Conservation (phyloP, 2,797 vertebrate species). For the Tenualosa thibaudeaui region DNA sequence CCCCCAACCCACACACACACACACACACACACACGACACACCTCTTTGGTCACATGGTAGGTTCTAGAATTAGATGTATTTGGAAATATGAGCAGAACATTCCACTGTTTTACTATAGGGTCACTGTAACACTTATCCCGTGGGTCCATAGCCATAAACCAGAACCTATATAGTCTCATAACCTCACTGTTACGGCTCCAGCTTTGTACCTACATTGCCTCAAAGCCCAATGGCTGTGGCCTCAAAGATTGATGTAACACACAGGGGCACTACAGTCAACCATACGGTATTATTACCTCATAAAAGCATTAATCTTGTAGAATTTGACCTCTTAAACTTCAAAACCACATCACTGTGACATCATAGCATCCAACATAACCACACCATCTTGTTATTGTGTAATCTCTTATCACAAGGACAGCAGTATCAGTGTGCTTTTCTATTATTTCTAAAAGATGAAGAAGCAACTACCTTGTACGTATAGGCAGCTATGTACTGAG, state of each 20-base stretch:
- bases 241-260: background rate
- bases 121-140: background rate
- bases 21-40: slow-evolving; percentile 26
- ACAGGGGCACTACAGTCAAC: background rate
- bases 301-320: background rate
- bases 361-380: background rate
- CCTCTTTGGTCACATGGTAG: slow-evolving; percentile 28
- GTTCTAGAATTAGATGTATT: slow-evolving; percentile 1
- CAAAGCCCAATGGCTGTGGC: background rate
- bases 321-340: background rate
- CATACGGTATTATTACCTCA: background rate
- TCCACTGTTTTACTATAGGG: background rate
- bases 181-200: background rate
- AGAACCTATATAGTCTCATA: background rate
- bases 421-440: background rate
- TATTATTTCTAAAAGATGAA: background rate
- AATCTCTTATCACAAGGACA: background rate
- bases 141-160: background rate
- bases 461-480: background rate
- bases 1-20: too few relatives aligned
- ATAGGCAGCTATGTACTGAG: background rate
- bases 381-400: background rate
- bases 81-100: background rate
- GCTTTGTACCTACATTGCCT: background rate
- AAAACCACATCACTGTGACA: background rate